These are phyloP conservation scores for Picus viridis DNA, from an alignment of 2,797 vertebrate genomes.

Conservation along the genomic window DNA sequence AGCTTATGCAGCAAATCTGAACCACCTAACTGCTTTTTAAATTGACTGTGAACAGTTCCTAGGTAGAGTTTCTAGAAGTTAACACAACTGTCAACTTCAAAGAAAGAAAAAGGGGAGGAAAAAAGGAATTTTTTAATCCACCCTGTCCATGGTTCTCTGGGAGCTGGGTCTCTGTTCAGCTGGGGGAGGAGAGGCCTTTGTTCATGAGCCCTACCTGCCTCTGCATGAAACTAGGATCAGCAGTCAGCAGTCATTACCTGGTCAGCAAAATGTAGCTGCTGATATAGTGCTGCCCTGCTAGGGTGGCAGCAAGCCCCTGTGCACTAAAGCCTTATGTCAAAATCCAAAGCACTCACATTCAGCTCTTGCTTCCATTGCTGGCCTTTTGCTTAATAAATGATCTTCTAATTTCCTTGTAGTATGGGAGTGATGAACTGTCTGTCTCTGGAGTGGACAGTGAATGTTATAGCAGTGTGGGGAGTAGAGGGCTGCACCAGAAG, in stretches of 20 bases:
- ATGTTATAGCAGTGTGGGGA: neutral
- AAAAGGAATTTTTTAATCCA: constrained; percentile 2
- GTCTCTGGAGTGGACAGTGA: neutral
- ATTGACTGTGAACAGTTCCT: neutral
- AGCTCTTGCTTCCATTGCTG: neutral
- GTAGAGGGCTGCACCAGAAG: neutral
- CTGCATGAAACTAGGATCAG: constrained; percentile 42
- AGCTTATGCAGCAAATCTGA: neutral
- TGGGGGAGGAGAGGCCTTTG: neutral
- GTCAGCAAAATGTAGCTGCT: neutral
- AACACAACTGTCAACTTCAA: neutral
- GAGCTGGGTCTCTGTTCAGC: neutral
- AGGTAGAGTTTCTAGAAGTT: neutral
- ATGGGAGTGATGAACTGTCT: neutral
- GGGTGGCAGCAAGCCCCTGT: neutral
- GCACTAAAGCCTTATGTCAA: neutral
- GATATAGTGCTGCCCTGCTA: neutral
- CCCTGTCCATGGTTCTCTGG: constrained; percentile 47
- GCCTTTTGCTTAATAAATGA: neutral
- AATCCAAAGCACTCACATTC: neutral
- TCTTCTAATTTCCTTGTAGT: neutral
- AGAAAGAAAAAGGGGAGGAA: neutral
- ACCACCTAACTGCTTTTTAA: neutral
- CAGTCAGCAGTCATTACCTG: neutral
- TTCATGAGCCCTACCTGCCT: neutral